Conservation (phyloP, 2,888 invertebrate genomes). For the Zele albiditarsus region DNA sequence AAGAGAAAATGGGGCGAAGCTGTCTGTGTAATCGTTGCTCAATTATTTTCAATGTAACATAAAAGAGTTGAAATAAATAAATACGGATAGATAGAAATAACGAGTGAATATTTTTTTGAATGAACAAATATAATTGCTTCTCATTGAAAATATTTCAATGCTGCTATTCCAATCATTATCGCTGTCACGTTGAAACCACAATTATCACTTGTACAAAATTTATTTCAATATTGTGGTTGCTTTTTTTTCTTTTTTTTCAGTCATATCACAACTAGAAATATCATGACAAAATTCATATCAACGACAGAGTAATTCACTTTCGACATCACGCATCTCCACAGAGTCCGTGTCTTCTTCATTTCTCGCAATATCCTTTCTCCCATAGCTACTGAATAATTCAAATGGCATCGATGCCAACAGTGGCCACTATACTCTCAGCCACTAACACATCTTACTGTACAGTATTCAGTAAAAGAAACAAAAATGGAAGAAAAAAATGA, state of each 20-base stretch:
- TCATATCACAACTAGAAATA: neutral
- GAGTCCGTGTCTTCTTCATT: neutral
- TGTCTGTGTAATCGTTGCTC: too few species aligned
- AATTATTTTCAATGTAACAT: too few species aligned
- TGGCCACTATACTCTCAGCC: slow-evolving; percentile 38
- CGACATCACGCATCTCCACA: neutral
- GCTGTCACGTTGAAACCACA: neutral
- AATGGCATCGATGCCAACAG: slow-evolving; percentile 48
- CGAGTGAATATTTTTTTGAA: neutral
- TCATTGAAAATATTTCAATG: neutral
- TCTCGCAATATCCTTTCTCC: neutral
- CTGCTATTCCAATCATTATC: neutral
- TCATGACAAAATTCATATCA: slow-evolving; percentile 24
- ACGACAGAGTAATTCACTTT: slow-evolving; percentile 29
- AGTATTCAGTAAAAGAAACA: slow-evolving; percentile 47
- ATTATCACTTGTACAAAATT: neutral
- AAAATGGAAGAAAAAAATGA: neutral
- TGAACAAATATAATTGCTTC: neutral
- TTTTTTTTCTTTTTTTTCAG: too few species aligned
- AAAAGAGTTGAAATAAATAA: too few species aligned
- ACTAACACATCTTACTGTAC: neutral
- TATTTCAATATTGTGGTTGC: neutral
- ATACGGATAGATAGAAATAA: neutral
- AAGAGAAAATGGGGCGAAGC: neutral
- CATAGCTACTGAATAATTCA: slow-evolving; percentile 51